These are phyloP conservation scores for Venustaconcha ellipsiformis DNA, from an alignment of 1,140 invertebrate genomes.

Conservation along the genomic window DNA sequence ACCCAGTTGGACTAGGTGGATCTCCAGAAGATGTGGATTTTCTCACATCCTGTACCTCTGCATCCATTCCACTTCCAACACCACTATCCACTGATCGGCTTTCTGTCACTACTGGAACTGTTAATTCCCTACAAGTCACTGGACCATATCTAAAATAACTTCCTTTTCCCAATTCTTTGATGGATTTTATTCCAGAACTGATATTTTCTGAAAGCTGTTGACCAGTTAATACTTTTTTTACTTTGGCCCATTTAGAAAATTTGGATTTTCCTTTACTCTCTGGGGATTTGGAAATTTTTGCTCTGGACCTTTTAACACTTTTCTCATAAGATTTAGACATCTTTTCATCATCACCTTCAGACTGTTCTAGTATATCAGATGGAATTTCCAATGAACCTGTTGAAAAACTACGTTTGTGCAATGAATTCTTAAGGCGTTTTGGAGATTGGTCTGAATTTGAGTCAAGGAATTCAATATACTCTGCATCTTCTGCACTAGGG, in stretches of 20 bases:
- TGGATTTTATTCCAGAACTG: slow-evolving; percentile 51
- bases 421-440: slow-evolving; percentile 31
- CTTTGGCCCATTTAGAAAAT: slow-evolving; percentile 63
- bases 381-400: slow-evolving; percentile 61
- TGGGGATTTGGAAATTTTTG: slow-evolving; percentile 41
- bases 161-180: slow-evolving; percentile 46
- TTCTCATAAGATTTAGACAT: slow-evolving; percentile 30
- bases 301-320: slow-evolving; percentile 31
- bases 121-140: slow-evolving; percentile 42
- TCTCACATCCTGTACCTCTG: slow-evolving; percentile 39
- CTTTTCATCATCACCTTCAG: slow-evolving; percentile 38
- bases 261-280: slow-evolving; percentile 55
- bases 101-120: slow-evolving; percentile 42
- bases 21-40: slow-evolving; percentile 52
- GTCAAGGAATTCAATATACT: slow-evolving; percentile 48
- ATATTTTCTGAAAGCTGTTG: slow-evolving; percentile 57
- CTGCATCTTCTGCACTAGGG: slow-evolving; percentile 55
- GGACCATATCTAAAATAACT: slow-evolving; percentile 36
- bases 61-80: slow-evolving; percentile 53
- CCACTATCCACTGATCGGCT: slow-evolving; percentile 54
- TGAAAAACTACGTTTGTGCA: slow-evolving; percentile 60
- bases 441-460: slow-evolving; percentile 51
- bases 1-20: slow-evolving; percentile 49
- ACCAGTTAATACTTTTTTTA: slow-evolving; percentile 63
- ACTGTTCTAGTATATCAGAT: slow-evolving; percentile 55